Base-by-base conservation (phyloP, 2,113 vertebrate genomes). In the Pycnonotus jocosus region DNA sequence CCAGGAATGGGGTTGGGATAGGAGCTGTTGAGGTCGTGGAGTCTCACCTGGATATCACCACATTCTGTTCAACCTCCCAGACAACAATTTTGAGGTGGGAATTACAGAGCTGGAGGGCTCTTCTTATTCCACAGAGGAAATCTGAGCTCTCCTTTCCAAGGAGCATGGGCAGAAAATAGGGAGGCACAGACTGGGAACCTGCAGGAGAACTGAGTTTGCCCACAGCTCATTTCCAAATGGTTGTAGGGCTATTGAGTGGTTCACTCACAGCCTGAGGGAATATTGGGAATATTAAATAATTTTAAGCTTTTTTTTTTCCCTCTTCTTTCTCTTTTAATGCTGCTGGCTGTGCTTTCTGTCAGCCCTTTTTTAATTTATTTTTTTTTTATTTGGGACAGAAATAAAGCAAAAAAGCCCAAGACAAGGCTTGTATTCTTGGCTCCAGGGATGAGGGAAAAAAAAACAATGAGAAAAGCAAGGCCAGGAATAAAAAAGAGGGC, bases 131-230 rank as follows among this genome's bases (percentile, higher is more conserved):
- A 33, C 2, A 54, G 42, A 53, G 38, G 19, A 81, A 57, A 66
- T 30, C 8, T 11, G 64, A 91, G 56, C 47, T 70, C 47, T 66
- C 14, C 44, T 68, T 68, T 64, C 76, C 57, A 76, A 21, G 8
- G 35, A n/a, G 15, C 27, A 31, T 0, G 1, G 35, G 35, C 12
- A 68, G 48, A 66, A 90, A 71, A 64, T 1, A 42, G 0, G 8
- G 44, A 54, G 9, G 15, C 23, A 56, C 4, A 40, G 48, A 38
- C 2, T 38, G 48, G 51, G 53, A 88, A 38, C 2, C 30, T 15
- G n/a, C 8, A 76, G 72, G 72, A 4, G 11, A 38, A 44, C 13
- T 22, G 25, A 19, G 6, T 11, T 61, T 70, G 10, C 21, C 58
- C 35, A 38, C n/a, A 70, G 38, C 22, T 12, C 19, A 10, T 47